These are phyloP conservation scores for Cryptocheilus praepositus DNA, from an alignment of 2,888 invertebrate genomes.

Conservation along the genomic window DNA sequence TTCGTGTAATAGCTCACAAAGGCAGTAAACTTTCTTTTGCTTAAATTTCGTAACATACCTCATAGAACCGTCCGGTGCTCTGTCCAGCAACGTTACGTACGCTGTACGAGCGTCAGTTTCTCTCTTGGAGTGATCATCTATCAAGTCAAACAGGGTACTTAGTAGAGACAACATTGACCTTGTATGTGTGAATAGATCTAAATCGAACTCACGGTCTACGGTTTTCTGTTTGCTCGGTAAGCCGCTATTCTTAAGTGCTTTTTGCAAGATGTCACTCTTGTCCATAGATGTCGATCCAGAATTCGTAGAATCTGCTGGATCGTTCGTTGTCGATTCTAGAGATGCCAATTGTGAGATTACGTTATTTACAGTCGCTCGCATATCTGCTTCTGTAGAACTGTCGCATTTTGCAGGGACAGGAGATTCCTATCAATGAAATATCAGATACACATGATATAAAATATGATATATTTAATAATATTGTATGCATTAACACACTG, in stretches of 20 bases:
- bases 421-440: too few species aligned
- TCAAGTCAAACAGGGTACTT: neutral
- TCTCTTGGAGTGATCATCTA: conserved; percentile 26
- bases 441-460: too few species aligned
- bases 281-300: conserved; percentile 14
- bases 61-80: conserved; percentile 57
- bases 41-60: conserved; percentile 49
- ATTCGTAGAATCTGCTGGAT: conserved; percentile 46
- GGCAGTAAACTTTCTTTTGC: neutral
- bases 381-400: conserved; percentile 59
- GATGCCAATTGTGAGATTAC: conserved; percentile 65
- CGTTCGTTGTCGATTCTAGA: conserved; percentile 54
- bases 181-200: neutral
- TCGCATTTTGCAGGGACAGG: conserved; percentile 36
- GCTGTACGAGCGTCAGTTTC: conserved; percentile 58
- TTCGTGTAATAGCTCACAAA: neutral
- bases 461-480: neutral
- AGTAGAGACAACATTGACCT: neutral
- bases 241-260: conserved; percentile 75
- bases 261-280: conserved; percentile 75
- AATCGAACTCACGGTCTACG: neutral
- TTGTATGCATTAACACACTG: too few species aligned
- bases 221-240: conserved; percentile 59
- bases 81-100: conserved; percentile 66
- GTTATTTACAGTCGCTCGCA: conserved; percentile 64